Base-by-base conservation (phyloP, 2,797 vertebrate genomes). In the Molossus alvarezi region DNA sequence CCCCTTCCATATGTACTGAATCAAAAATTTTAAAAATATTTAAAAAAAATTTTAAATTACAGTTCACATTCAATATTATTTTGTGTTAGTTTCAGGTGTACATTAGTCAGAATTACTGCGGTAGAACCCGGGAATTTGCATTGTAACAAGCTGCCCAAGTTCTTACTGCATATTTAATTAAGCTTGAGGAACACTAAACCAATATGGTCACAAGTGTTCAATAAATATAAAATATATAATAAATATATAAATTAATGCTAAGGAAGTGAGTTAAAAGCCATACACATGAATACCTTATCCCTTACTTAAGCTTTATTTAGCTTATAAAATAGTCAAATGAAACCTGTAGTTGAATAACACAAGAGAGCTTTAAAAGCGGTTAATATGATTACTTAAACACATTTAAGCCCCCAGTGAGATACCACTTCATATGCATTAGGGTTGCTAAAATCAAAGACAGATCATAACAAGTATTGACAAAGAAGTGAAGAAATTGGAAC, bases 241-340 rank as follows among this genome's bases (percentile, higher is more conserved):
- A 82, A 90, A 65, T 12, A 64, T 57, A 64, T 67, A 17, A 91
- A 94, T 83, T 41, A 96, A 85, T 82, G 79, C 33, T 60, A 95
- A 86, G 17, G 21, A 96, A 75, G 25, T 80, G 1, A 27, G 62
- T 91, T 84, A 92, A 88, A 86, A 94, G 72, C 20, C 80, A 84
- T 21, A 53, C 5, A 96, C 9, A 29, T 90, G 53, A 92, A 79
- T 23, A 90, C 3, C 9, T 92, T 75, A 89, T 80, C 9, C 7
- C 55, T 94, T 57, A 92, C 21, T 75, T 86, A 85, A 88, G 41
- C 13, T 95, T 88, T 85, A 94, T n/a, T 90, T 84, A 94, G 65
- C 60, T 89, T 33, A 75, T 1, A 90, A 29, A 15, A 95, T 64
- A 88, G 29, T 55, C 12, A 81, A 95, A 93, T 18, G 33, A 92